These are phyloP conservation scores for Sylvilagus bachmani DNA, from an alignment of 2,113 vertebrate species.

Conservation along the genomic window DNA sequence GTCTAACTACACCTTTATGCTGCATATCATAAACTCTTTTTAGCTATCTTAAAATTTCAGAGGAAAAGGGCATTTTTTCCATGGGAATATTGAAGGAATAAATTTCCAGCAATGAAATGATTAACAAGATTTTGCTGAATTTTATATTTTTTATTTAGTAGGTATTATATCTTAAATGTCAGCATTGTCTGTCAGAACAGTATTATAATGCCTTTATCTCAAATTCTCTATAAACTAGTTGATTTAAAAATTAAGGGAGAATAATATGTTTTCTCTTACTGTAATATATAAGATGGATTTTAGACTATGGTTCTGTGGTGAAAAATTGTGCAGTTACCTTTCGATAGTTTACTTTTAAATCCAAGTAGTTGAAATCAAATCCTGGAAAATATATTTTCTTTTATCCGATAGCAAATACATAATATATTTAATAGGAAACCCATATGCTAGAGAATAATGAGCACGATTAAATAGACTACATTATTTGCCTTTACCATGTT, in stretches of 20 bases:
- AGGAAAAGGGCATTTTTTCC: not conserved
- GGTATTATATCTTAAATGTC: not conserved
- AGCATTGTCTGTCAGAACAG: constrained; percentile 33
- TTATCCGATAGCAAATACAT: not conserved
- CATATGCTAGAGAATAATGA: not conserved
- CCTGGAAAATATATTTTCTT: not conserved
- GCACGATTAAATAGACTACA: not conserved
- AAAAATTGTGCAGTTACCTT: not conserved
- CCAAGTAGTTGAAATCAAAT: constrained; percentile 18
- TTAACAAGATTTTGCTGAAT: constrained; percentile 50
- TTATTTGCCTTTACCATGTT: constrained; percentile 33
- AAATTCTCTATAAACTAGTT: constrained; percentile 38
- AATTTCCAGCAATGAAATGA: constrained; percentile 46
- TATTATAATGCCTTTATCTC: constrained; percentile 41
- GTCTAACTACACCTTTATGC: not conserved
- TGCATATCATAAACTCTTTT: not conserved
- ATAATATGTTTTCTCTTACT: constrained; percentile 3
- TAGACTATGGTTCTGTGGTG: not conserved
- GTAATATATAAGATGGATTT: constrained; percentile 17
- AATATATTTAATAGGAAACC: not conserved
- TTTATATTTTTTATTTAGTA: constrained; percentile 53
- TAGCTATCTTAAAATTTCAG: constrained; percentile 58
- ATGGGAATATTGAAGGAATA: constrained; percentile 11
- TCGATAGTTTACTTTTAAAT: not conserved
- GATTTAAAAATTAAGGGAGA: constrained; percentile 31